A percentile compares a stretch with the other conserved stretches of the same genome.
Evolutionary conservation across 2,113 vertebrate species (phyloP).

Genomic region (Sialia sialis): DNA sequence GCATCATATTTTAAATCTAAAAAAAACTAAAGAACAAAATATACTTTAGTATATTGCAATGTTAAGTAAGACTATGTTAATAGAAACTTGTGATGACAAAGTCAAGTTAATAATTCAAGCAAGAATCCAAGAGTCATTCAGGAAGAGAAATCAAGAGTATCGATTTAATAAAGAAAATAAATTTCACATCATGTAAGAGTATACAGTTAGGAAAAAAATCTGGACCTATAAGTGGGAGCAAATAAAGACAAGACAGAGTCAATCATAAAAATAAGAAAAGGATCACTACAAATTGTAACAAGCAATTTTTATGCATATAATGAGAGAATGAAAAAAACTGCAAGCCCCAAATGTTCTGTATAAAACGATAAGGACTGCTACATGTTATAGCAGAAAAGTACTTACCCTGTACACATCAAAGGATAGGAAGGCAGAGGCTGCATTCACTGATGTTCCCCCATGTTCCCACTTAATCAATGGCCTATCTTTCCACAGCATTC

Average conservation of each 20-base stretch:
- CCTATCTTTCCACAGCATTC: neutral
- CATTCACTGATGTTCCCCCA: neutral
- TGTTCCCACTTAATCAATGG: neutral
- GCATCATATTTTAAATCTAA: neutral
- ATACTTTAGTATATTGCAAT: neutral
- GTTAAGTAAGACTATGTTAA: neutral
- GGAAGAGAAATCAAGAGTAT: neutral
- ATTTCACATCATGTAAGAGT: neutral
- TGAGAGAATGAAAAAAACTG: rapidly evolving
- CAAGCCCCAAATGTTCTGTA: neutral
- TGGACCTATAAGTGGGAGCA: neutral
- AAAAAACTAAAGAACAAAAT: neutral
- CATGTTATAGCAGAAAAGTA: neutral
- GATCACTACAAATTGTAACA: neutral
- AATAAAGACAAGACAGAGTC: neutral
- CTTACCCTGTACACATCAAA: neutral
- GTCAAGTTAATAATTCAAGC: neutral
- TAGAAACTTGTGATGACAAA: neutral
- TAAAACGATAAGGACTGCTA: neutral
- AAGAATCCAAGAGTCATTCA: neutral
- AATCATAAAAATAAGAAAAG: neutral
- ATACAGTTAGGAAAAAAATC: neutral
- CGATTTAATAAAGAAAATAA: neutral
- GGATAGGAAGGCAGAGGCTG: neutral
- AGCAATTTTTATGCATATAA: neutral